Conservation (phyloP, 2,888 invertebrate genomes). For the Ypsolopha sequella region DNA sequence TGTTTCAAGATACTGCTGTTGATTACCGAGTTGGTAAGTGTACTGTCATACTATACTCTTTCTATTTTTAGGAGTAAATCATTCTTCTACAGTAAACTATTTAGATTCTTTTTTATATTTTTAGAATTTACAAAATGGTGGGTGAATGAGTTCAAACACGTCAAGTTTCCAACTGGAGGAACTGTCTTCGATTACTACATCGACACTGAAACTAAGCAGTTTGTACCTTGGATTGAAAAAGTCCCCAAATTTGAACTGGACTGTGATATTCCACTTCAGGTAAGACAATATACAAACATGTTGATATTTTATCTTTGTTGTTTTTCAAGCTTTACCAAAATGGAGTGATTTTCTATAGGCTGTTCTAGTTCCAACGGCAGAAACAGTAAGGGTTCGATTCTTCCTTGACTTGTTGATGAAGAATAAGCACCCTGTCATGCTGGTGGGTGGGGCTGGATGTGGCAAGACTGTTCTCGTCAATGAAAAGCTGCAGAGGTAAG, state of each 20-base stretch:
- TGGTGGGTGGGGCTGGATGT: conserved; percentile 93
- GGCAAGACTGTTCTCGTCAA: conserved; percentile 92
- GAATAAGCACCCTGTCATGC: conserved; percentile 91
- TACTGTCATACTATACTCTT: background rate
- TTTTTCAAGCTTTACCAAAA: background rate
- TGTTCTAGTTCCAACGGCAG: conserved; percentile 91
- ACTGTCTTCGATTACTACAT: conserved; percentile 97
- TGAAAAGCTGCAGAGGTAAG: conserved; percentile 74
- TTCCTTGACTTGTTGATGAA: conserved; percentile 92
- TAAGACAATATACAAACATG: conserved; percentile 23
- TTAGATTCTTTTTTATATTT: conserved; percentile 23
- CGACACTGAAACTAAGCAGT: conserved; percentile 90
- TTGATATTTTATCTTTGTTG: background rate
- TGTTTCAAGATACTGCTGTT: conserved; percentile 92
- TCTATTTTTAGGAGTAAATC: background rate
- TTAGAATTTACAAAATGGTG: conserved; percentile 97
- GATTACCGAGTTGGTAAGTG: conserved; percentile 75
- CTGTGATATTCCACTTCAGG: conserved; percentile 90
- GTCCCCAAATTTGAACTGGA: conserved; percentile 93
- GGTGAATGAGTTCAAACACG: conserved; percentile 94
- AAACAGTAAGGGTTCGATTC: conserved; percentile 90
- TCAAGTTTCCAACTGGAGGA: conserved; percentile 92
- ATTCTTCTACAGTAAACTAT: background rate
- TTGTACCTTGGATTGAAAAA: conserved; percentile 90
- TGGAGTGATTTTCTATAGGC: conserved; percentile 72